Base-by-base conservation (phyloP, 2,113 vertebrate genomes). In the Panthera leo region DNA sequence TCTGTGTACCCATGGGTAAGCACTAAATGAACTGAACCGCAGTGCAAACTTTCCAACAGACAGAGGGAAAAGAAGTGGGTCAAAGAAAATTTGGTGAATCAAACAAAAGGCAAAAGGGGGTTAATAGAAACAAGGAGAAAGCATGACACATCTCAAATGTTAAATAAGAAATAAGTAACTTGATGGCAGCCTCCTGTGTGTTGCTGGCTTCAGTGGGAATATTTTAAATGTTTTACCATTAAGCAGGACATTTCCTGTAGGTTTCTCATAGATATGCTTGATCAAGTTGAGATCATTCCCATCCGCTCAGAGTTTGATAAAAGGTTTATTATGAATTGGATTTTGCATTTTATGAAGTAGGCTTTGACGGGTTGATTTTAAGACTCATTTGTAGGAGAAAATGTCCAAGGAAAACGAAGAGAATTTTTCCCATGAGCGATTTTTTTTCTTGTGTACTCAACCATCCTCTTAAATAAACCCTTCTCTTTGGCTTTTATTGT, bases 341-440 rank as follows among this genome's bases (percentile, higher is more conserved):
- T 36, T 96, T 83, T 51, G 29, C 84, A 13, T 61, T 82, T 92
- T 91, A 84, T 58, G n/a, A 83, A 96, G 63, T n/a, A 89, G 63
- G 27, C 15, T 79, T 84, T 92, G 71, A 85, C 48, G 8, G 51
- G 71, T 18, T 88, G 61, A n/a, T 88, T 85, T 45, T 79, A 85
- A 83, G 80, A 78, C 53, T 95, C 58, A 63, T 89, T 85, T 87
- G 58, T 93, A 65, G 91, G 65, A 95, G 70, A 85, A 91, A 88
- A 80, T 51, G 4, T n/a, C n/a, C 39, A 76, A 61, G 15, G 31
- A 65, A 68, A 82, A 67, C 1, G 29, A 71, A 61, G 36, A 91
- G 16, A 78, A 45, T 86, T 89, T 79, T 51, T 85, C 48, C 89
- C 18, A 34, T 31, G 23, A 45, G 65, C 23, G 7, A 16, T 42